phyloP scores from a whole-genome alignment of 2,113 vertebrate genomes.

The Brienomyrus brachyistius region DNA sequence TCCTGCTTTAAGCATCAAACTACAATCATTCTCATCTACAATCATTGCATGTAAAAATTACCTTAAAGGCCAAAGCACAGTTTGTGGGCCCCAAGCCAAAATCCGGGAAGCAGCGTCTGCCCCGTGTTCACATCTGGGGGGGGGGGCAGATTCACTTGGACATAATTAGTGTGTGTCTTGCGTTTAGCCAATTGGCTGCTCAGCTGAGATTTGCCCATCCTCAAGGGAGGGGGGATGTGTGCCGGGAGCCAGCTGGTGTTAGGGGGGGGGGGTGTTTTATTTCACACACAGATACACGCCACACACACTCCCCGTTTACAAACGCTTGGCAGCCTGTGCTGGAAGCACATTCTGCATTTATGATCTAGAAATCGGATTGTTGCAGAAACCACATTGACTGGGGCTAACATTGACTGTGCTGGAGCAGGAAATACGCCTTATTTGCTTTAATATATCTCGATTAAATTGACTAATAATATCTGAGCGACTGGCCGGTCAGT shows the following conservation, averaged over 20 bases:
- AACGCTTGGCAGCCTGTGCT: background rate
- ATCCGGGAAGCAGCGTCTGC: background rate
- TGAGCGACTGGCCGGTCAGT: constrained; percentile 9
- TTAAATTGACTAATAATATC: constrained; percentile 20
- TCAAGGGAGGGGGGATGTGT: background rate
- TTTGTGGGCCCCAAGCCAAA: background rate
- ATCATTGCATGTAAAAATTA: background rate
- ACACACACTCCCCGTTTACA: background rate
- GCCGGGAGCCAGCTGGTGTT: constrained; percentile 22
- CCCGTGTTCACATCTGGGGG: background rate
- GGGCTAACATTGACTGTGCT: constrained; percentile 19
- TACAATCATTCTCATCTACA: background rate
- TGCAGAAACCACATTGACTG: constrained; percentile 23
- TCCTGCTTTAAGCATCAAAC: constrained; percentile 28
- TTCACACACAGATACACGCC: constrained; percentile 3
- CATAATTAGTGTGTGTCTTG: constrained; percentile 18
- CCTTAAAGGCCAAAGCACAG: background rate
- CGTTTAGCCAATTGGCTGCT: constrained; percentile 11
- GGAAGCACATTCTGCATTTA: constrained; percentile 6
- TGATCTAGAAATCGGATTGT: constrained; percentile 16
- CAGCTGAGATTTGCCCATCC: constrained; percentile 10
- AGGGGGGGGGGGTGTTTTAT: background rate
- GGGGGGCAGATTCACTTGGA: constrained; percentile 16
- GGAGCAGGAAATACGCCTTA: constrained; percentile 10
- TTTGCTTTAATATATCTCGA: constrained; percentile 21